Evolutionary conservation across 2,797 vertebrate genomes (phyloP).

Genomic region (Neosilurus hyrtlii): DNA sequence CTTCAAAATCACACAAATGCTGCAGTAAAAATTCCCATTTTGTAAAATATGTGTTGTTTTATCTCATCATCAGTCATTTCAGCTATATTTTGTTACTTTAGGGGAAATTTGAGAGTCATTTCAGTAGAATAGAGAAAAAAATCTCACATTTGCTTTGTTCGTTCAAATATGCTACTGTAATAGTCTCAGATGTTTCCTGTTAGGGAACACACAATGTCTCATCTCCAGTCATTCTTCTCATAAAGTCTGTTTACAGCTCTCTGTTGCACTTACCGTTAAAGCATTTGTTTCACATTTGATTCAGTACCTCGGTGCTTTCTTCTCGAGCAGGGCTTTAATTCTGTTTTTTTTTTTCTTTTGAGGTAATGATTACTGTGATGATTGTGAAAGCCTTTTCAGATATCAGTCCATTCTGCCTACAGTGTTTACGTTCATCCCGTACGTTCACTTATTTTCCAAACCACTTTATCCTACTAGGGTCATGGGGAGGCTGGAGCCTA

Average conservation of each 20-base stretch:
- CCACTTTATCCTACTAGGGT: no score
- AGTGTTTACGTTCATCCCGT: no score
- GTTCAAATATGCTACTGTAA: not conserved
- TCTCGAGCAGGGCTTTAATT: not conserved
- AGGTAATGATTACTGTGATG: not conserved
- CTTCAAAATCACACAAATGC: not conserved
- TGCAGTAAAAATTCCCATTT: constrained; percentile 8
- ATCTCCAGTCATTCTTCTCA: not conserved
- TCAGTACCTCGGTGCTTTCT: not conserved
- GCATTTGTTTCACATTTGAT: not conserved
- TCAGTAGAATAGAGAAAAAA: no score
- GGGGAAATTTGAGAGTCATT: constrained; percentile 1
- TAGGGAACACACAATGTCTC: not conserved
- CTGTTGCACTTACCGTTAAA: not conserved
- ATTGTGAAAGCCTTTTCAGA: no score
- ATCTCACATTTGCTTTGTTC: not conserved
- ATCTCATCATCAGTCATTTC: not conserved
- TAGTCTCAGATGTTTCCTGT: not conserved
- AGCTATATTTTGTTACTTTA: not conserved
- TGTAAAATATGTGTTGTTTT: not conserved
- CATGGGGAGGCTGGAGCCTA: no score
- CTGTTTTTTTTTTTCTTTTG: not conserved
- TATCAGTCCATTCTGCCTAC: no score
- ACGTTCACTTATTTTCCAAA: no score
- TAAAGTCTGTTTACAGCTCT: not conserved